Base-by-base conservation (phyloP, 2,888 invertebrate genomes). In the Cataglyphis livida region DNA sequence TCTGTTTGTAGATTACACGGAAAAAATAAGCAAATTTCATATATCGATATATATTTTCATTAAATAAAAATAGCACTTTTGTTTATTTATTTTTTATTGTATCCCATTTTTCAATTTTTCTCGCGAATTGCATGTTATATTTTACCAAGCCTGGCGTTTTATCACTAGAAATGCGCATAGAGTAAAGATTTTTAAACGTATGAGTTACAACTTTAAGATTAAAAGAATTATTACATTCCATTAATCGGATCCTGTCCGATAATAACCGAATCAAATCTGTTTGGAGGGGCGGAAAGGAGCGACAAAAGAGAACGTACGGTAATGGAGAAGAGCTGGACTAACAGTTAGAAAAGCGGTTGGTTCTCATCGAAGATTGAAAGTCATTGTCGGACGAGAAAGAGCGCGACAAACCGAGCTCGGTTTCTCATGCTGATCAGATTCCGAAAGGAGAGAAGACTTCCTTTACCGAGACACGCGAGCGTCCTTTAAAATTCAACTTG, bases 311-410 rank as follows among this genome's bases (percentile, higher is more conserved):
- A 66, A n/a, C 25, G 15, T 28, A 28, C 41, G 41, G 12, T 35
- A 35, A 35, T 1, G 21, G 21, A n/a, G 57, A 9, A 68, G 66
- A 51, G 21, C 10, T 18, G 28, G 54, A n/a, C n/a, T 38, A 41
- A 38, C 32, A 18, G 35, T 32, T 41, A 32, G 70, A 32, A 59
- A 48, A 9, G 64, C 48, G 48, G 32, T 25, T n/a, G 32, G 41
- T 7, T 68, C 78, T 35, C 25, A 59, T 59, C 68, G 78, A 78
- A 68, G 59, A 78, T 78, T 78, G 78, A 57, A 78, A 78, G 44
- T 68, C 68, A 78, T 68, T 68, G 78, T 68, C 21, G 44, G 3
- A 35, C 10, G 61, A n/a, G 35, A 3, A 38, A 76, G 66, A 65
- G 25, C 41, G 66, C 66, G 59, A 68, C 78, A 68, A 68, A 32